A percentile compares a stretch with the other conserved stretches of the same genome.
Conservation (phyloP, 2,888 invertebrate genomes). For the Thalpophila matura region DNA sequence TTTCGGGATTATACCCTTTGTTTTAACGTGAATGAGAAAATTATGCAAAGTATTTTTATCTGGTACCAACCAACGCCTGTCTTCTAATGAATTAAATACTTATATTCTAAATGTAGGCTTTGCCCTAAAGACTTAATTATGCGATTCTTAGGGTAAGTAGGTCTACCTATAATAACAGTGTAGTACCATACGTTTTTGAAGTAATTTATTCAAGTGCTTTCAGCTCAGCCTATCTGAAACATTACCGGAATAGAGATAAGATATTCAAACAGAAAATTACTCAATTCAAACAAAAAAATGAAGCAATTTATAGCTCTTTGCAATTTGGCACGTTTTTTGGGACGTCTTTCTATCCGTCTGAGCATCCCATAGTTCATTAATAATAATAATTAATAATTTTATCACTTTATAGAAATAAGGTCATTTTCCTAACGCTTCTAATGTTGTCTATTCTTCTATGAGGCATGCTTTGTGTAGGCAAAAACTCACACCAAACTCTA, state of each 20-base stretch:
- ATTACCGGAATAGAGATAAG: not conserved
- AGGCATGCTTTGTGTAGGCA: slow-evolving; percentile 18
- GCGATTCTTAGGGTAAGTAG: not conserved
- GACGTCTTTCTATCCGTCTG: too few species aligned
- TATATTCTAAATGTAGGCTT: slow-evolving; percentile 22
- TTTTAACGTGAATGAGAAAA: slow-evolving; percentile 60
- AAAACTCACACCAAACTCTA: slow-evolving; percentile 1
- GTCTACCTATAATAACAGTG: not conserved
- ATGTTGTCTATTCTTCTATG: not conserved
- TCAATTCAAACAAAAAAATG: not conserved
- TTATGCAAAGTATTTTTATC: slow-evolving; percentile 63
- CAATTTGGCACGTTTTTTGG: not conserved
- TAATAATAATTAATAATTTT: too few species aligned
- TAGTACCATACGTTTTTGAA: not conserved
- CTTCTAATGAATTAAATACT: slow-evolving; percentile 30
- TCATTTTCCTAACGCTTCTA: not conserved
- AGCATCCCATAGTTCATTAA: too few species aligned
- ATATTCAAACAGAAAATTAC: too few species aligned
- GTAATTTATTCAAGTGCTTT: not conserved
- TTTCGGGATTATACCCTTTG: slow-evolving; percentile 52
- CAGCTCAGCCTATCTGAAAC: not conserved
- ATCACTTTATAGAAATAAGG: not conserved
- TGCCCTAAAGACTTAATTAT: slow-evolving; percentile 15
- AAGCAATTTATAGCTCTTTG: not conserved
- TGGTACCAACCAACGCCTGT: slow-evolving; percentile 13